Conservation (phyloP, 2,797 vertebrate species). For the Psittacula echo region DNA sequence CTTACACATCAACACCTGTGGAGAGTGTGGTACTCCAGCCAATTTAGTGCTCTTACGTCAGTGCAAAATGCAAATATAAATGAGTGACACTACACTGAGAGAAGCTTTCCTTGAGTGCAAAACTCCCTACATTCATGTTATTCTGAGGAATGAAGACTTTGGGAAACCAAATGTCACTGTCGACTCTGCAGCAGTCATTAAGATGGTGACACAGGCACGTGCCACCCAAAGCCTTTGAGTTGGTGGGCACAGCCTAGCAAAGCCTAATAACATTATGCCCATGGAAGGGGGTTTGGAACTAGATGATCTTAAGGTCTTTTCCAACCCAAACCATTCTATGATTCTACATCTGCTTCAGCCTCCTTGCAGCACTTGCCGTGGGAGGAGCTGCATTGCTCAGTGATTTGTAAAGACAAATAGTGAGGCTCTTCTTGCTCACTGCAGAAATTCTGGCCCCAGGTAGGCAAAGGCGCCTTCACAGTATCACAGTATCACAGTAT, state of each 20-base stretch:
- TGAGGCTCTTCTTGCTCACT: not conserved
- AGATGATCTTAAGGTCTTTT: not conserved
- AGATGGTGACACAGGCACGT: not conserved
- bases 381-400: not conserved
- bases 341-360: not conserved
- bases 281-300: not conserved
- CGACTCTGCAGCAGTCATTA: not conserved
- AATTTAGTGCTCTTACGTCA: not conserved
- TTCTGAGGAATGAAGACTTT: not conserved
- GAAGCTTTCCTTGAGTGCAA: not conserved
- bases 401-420: not conserved
- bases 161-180: not conserved
- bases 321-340: not conserved
- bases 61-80: not conserved
- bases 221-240: not conserved
- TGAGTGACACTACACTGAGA: not conserved
- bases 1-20: not conserved
- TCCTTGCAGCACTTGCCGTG: not conserved
- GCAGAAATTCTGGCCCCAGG: not conserved
- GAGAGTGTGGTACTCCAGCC: not conserved
- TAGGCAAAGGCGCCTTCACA: not conserved
- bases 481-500: too few relatives aligned
- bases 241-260: not conserved
- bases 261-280: not conserved
- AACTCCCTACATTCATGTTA: not conserved